Evolutionary conservation across 64 coral and sea anemone species (phyloP), one percentile per base, ranked within the genome.

Genomic region (Platygyra sinensis): DNA sequence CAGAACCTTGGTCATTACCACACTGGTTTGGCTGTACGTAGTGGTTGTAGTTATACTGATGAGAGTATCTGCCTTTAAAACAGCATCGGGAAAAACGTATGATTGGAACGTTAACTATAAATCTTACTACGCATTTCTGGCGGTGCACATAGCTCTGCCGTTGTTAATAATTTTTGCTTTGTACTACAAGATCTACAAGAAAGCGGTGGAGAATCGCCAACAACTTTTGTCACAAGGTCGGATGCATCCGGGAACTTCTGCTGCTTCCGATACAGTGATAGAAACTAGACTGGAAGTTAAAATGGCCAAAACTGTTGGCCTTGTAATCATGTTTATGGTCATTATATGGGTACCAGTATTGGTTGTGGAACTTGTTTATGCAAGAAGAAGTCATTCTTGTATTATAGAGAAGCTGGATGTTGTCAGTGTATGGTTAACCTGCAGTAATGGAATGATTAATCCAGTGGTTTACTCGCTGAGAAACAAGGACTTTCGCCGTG

Each of bases 291-390:
- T 75, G 0, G 86, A 87, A 87, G 86, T 87, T 7, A 87, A 75
- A 75, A 74, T 87, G 86, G 86, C 86, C 0, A 87, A 87, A 75
- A 87, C 86, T 57, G 86, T 87, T 87, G 86, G 69, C 50, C 74
- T 87, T 38, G 86, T 87, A 49, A 75, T 87, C 28, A 36, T 87
- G 49, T 87, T 87, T 59, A 71, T 87, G 1, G 86, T 87, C 69
- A 60, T 87, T 39, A 71, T 87, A 3, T 87, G 86, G 86, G 31
- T 87, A 29, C 86, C 86, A 87, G 69, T 87, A 32, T 87, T 87
- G 25, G 74, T 75, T 31, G 27, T 87, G 49, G 86, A 87, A 87
- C 75, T 87, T 2, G 59, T 87, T 74, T 87, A 75, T 59, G 86
- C 71, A 3, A 22, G 59, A 10, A 71, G 86, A 59, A 74, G 69